Conservation (phyloP, 2,797 vertebrate genomes). For the Ammospiza maritima region DNA sequence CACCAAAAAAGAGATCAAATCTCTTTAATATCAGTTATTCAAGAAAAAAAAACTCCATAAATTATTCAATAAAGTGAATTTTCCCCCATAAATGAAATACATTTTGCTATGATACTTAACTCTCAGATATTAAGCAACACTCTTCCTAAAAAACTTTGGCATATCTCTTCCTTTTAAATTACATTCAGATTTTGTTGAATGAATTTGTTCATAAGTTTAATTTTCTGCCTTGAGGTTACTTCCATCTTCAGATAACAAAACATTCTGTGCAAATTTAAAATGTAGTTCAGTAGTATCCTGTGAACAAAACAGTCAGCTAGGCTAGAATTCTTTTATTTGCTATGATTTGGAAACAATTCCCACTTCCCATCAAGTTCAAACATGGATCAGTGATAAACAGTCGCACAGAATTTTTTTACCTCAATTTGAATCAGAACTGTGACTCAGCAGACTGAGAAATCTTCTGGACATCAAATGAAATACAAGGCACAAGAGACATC, state of each 20-base stretch:
- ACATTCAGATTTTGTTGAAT: not conserved
- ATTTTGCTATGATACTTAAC: not conserved
- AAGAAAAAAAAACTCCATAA: not conserved
- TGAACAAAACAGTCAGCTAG: not conserved
- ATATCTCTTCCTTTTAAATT: not conserved
- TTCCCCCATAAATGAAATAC: not conserved
- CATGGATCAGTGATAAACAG: not conserved
- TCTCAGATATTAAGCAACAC: not conserved
- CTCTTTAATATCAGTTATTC: not conserved
- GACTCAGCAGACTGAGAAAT: not conserved
- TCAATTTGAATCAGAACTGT: not conserved
- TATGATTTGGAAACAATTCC: not conserved
- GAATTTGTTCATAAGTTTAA: not conserved
- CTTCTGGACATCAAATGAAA: not conserved
- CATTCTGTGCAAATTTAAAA: not conserved
- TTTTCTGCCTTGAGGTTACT: conserved; percentile 5
- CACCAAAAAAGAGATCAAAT: not conserved
- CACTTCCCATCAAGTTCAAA: not conserved
- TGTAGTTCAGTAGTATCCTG: not conserved
- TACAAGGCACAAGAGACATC: not conserved
- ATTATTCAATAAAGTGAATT: not conserved
- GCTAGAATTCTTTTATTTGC: not conserved
- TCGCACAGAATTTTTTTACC: not conserved
- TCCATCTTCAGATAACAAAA: not conserved
- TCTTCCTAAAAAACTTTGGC: not conserved